These are phyloP conservation scores for Eumerus sabulonum DNA, from an alignment of 2,888 invertebrate species.

Conservation along the genomic window DNA sequence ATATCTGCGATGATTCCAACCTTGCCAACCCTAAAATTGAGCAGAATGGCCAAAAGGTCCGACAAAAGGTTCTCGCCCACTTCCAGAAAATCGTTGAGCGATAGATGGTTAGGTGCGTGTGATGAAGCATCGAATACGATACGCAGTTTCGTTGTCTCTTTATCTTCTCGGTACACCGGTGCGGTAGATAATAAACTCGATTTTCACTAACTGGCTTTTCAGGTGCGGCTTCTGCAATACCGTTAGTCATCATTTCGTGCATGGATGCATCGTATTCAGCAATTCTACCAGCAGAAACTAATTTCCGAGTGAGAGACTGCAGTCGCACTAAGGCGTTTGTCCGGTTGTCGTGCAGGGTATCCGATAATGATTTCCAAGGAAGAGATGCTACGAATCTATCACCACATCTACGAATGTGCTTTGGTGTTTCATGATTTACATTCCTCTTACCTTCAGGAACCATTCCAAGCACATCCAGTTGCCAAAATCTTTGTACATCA, in stretches of 20 bases:
- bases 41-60: conserved; percentile 55
- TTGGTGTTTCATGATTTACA: conserved; percentile 13
- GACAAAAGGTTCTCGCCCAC: conserved; percentile 69
- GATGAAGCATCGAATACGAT: conserved; percentile 52
- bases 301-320: conserved; percentile 23
- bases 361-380: conserved; percentile 29
- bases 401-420: conserved; percentile 20
- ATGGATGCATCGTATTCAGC: conserved; percentile 35
- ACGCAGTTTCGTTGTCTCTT: conserved; percentile 35
- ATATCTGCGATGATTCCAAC: conserved; percentile 55
- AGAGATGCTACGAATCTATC: conserved; percentile 35
- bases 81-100: conserved; percentile 69
- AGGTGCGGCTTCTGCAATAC: conserved; percentile 19
- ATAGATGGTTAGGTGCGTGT: conserved; percentile 53
- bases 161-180: conserved; percentile 44
- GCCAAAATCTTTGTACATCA: conserved; percentile 33
- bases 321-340: conserved; percentile 38
- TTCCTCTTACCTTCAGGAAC: background rate
- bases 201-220: background rate
- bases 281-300: conserved; percentile 27
- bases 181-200: conserved; percentile 35
- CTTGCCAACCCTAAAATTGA: conserved; percentile 42
- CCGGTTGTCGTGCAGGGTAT: conserved; percentile 24
- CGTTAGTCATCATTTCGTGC: conserved; percentile 26
- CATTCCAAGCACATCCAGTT: conserved; percentile 39